Evolutionary conservation across 1,140 invertebrate genomes (phyloP).

Genomic region (Zaprionus tsacasi): DNA sequence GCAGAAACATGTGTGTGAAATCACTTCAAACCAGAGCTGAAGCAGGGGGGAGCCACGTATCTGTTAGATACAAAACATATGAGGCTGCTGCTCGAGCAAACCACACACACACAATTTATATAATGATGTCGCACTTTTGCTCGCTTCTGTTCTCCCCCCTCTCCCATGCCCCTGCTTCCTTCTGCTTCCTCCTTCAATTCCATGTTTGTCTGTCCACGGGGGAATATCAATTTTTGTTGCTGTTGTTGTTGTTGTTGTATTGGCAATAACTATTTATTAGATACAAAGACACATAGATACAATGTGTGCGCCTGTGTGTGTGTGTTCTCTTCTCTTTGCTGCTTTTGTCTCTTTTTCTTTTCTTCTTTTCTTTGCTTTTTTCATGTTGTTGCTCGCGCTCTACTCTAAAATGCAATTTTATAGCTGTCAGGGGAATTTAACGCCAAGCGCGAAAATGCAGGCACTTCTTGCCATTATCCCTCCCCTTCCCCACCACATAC

Average conservation of each 20-base stretch:
- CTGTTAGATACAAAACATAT: slow-evolving; percentile 81
- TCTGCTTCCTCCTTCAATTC: not conserved
- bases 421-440: slow-evolving; percentile 82
- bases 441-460: slow-evolving; percentile 81
- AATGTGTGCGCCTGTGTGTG: slow-evolving; percentile 51
- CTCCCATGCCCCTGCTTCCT: not conserved
- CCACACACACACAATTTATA: slow-evolving; percentile 69
- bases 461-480: slow-evolving; percentile 39
- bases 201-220: slow-evolving; percentile 17
- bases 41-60: slow-evolving; percentile 43
- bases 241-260: slow-evolving; percentile 47
- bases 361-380: not conserved
- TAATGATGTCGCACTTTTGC: slow-evolving; percentile 82
- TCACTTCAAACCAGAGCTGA: slow-evolving; percentile 63
- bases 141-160: not conserved
- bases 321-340: slow-evolving; percentile 42
- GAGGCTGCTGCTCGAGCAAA: slow-evolving; percentile 55
- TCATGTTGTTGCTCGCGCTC: slow-evolving; percentile 18
- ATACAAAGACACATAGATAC: slow-evolving; percentile 77
- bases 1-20: slow-evolving; percentile 76
- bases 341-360: slow-evolving; percentile 14
- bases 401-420: slow-evolving; percentile 82
- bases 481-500: not conserved
- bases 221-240: slow-evolving; percentile 76
- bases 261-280: slow-evolving; percentile 83